A percentile compares a stretch with the other conserved stretches of the same genome.
These are phyloP conservation scores for Stomatorhinus walkeri DNA, from an alignment of 2,797 vertebrate species.

Conservation along the genomic window DNA sequence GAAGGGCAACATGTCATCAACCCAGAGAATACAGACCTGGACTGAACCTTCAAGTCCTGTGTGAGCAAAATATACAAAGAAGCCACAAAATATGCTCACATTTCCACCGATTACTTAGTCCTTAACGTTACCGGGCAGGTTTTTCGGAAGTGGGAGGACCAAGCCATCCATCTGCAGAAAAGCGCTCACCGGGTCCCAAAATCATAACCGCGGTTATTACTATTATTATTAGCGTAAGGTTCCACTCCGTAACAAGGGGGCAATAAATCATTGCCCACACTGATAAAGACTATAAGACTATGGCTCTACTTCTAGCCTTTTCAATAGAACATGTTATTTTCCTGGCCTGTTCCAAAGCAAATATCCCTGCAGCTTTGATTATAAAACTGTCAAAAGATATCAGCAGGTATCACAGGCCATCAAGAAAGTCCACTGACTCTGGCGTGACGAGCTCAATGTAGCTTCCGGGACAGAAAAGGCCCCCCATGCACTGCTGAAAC, in stretches of 20 bases:
- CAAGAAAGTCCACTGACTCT: conserved; percentile 3
- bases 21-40: background rate
- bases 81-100: conserved; percentile 21
- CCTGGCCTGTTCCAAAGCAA: conserved; percentile 24
- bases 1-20: background rate
- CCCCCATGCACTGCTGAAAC: conserved; percentile 25
- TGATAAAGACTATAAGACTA: conserved; percentile 17
- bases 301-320: conserved; percentile 10
- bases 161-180: conserved; percentile 19
- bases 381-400: conserved; percentile 31
- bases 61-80: conserved; percentile 21
- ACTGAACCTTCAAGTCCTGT: conserved; percentile 17
- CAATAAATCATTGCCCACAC: conserved; percentile 25
- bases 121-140: conserved; percentile 5
- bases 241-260: conserved; percentile 17
- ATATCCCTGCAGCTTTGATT: conserved; percentile 25
- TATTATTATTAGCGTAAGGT: conserved; percentile 25
- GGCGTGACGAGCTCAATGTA: background rate
- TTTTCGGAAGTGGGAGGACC: background rate
- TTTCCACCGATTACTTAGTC: conserved; percentile 16
- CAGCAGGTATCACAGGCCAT: conserved; percentile 12
- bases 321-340: conserved; percentile 20
- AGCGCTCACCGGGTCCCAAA: background rate
- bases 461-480: conserved; percentile 22
- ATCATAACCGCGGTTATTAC: conserved; percentile 28